Percentiles rank a stretch among this genome's conserved stretches.
These are phyloP conservation scores for Blastomussa wellsi DNA, from an alignment of 92 coral and sea anemone species.

Conservation along the genomic window DNA sequence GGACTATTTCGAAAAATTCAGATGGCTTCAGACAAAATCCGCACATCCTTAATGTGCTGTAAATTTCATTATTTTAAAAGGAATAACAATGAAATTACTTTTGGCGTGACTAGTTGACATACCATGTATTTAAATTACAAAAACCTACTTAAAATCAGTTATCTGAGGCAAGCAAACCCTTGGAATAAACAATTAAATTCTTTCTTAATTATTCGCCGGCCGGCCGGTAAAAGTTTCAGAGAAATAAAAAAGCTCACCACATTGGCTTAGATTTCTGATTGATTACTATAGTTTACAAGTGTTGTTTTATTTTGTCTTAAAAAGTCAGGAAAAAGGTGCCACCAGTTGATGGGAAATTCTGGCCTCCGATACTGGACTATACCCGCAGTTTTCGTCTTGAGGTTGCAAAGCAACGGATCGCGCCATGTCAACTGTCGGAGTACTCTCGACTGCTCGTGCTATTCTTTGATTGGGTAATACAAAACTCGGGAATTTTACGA, in stretches of 20 bases:
- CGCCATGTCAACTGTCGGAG: neutral
- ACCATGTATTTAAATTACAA: neutral
- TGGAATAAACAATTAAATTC: neutral
- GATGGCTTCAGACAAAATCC: neutral
- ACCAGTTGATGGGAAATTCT: neutral
- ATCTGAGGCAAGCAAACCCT: neutral
- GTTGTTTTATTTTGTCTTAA: neutral
- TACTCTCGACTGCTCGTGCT: neutral
- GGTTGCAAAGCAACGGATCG: neutral
- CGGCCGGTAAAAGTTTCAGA: neutral
- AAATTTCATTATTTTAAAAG: neutral
- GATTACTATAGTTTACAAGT: neutral
- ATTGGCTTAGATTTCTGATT: neutral
- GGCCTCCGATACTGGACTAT: neutral
- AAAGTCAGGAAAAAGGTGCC: neutral
- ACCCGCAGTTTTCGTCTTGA: neutral
- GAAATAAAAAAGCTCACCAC: neutral
- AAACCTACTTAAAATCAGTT: neutral
- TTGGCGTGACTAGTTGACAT: neutral
- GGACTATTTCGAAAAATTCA: neutral
- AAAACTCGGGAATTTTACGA: neutral
- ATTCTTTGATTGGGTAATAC: neutral
- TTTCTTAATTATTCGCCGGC: neutral
- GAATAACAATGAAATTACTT: neutral
- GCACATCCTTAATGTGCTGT: neutral